phyloP scores from a whole-genome alignment of 2,113 vertebrate species.

The Megalops atlanticus region DNA sequence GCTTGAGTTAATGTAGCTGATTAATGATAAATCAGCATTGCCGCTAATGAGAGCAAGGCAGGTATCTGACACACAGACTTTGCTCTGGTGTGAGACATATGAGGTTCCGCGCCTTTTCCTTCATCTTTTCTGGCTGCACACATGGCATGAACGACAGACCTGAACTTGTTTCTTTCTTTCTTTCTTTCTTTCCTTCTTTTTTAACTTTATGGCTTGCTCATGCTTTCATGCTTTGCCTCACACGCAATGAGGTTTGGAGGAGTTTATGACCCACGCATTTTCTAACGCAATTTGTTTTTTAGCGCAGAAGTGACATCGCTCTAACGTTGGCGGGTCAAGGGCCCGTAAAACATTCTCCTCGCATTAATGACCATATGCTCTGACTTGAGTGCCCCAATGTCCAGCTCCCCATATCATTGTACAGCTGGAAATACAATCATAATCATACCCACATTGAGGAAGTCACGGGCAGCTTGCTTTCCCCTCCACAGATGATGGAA shows the following conservation, averaged over 20 bases:
- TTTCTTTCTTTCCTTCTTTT: too few relatives aligned
- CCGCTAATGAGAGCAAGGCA: neutral
- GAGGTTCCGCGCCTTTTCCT: neutral
- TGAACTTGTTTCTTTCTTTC: conserved; percentile 46
- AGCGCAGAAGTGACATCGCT: conserved; percentile 64
- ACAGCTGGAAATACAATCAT: conserved; percentile 23
- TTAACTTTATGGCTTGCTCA: conserved; percentile 42
- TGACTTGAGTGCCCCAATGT: conserved; percentile 41
- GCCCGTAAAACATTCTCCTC: conserved; percentile 56
- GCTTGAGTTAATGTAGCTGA: conserved; percentile 1
- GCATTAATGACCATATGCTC: conserved; percentile 54
- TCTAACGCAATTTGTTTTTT: conserved; percentile 74
- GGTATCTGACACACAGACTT: too few relatives aligned
- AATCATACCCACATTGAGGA: conserved; percentile 12
- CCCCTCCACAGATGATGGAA: neutral
- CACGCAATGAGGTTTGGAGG: conserved; percentile 68
- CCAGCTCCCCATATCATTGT: neutral
- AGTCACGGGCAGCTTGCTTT: conserved; percentile 1
- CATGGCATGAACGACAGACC: conserved; percentile 45
- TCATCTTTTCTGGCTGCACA: conserved; percentile 29
- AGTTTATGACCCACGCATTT: conserved; percentile 73
- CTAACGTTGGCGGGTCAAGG: conserved; percentile 66
- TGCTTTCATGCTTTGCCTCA: conserved; percentile 63
- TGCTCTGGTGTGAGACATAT: too few relatives aligned
- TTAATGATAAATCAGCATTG: neutral